A percentile compares a stretch with the other conserved stretches of the same genome.
Conservation (phyloP, 2,888 invertebrate genomes). For the Tipula unca region DNA sequence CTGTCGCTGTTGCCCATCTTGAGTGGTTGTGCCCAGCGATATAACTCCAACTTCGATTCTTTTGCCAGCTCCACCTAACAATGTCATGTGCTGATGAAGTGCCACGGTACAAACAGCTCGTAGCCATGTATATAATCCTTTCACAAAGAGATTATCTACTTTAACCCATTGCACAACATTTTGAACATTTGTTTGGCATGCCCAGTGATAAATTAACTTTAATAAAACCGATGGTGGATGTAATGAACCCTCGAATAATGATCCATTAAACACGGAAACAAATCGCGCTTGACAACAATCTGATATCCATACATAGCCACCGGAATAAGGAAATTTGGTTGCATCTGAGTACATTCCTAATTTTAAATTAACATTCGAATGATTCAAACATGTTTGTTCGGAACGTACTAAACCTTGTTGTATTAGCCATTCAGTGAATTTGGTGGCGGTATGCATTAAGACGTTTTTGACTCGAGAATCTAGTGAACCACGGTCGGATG, state of each 20-base stretch:
- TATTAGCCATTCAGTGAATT: conserved; percentile 84
- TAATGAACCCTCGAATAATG: conserved; percentile 77
- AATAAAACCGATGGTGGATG: conserved; percentile 75
- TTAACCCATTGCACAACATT: conserved; percentile 85
- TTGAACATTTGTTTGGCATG: conserved; percentile 81
- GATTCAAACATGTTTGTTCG: conserved; percentile 67
- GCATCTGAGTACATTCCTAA: conserved; percentile 78
- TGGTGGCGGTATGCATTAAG: conserved; percentile 70
- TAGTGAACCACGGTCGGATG: conserved; percentile 51
- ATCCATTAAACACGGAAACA: conserved; percentile 79
- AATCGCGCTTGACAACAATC: conserved; percentile 79
- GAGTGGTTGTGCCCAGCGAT: conserved; percentile 77
- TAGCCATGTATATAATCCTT: conserved; percentile 59
- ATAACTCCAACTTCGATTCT: conserved; percentile 76
- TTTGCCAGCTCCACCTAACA: conserved; percentile 62
- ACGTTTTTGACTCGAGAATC: conserved; percentile 77
- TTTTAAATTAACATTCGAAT: conserved; percentile 61
- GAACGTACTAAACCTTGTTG: conserved; percentile 74
- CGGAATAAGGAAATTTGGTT: conserved; percentile 75
- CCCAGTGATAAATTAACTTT: conserved; percentile 84
- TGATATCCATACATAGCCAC: conserved; percentile 87
- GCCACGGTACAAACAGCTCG: conserved; percentile 73
- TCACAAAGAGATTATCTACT: conserved; percentile 61
- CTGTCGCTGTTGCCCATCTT: conserved; percentile 64
- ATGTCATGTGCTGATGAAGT: conserved; percentile 64